Base-by-base conservation (phyloP, 2,113 vertebrate species). In the Platysteira castanea region DNA sequence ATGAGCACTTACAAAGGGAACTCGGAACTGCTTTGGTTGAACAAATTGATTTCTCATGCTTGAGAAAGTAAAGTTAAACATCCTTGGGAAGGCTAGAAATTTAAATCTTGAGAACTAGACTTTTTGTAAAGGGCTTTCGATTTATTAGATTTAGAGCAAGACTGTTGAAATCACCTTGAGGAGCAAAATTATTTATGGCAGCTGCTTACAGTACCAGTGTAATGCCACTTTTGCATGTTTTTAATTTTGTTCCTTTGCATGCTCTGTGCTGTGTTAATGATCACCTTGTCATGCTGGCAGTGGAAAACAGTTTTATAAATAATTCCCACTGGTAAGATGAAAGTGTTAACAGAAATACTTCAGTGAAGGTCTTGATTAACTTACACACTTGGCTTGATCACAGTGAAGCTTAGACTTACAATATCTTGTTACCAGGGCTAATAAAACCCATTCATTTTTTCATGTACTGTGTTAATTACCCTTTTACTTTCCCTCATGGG, bases 31-130 rank as follows among this genome's bases (percentile, higher is more conserved):
- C 82, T 70, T 95, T 84, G 63, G 73, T 89, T 96, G 89, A 96
- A 96, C 93, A 97, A 94, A 97, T 95, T 95, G 90, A 96, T 95
- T 97, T 97, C 91, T 96, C 77, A 94, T 97, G 89, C 94, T 57
- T 79, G 61, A 71, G 79, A 92, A 94, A 89, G 67, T 78, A 31
- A 83, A 93, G 60, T 90, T 93, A 90, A 90, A 88, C 69, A 86
- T 90, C 49, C 67, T 69, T 75, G 87, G 57, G 90, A 94, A 96
- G 85, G 59, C 47, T 91, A 74, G 81, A 96, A 95, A 77, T 75
- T 28, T 89, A 89, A 92, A 93, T 87, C 81, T 81, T 60, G 37
- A 96, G 85, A 93, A 64, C 76, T 78, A 95, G 80, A 78, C 82
- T 94, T 96, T 95, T 77, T 84, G 41, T 89, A 61, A 93, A 95